Evolutionary conservation across 2,888 invertebrate species (phyloP).

Genomic region (Fabriciana adippe): DNA sequence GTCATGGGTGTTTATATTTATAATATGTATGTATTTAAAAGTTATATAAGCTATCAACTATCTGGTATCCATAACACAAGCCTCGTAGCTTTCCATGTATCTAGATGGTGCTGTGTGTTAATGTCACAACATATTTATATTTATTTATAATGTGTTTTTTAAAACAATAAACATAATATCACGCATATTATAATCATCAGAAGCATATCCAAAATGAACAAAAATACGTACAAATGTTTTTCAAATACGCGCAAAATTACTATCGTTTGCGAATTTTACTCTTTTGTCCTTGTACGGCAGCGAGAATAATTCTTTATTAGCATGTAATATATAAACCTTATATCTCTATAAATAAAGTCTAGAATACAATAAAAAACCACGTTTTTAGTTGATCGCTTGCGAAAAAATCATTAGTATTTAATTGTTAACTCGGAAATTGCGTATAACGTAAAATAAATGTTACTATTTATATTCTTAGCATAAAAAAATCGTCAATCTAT

Average conservation of each 20-base stretch:
- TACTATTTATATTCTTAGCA: not conserved
- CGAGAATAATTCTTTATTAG: not conserved
- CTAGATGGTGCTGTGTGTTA: no score
- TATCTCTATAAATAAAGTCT: not conserved
- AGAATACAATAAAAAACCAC: not conserved
- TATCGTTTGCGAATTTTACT: conserved; percentile 11
- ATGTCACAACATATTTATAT: no score
- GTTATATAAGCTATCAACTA: no score
- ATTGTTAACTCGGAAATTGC: conserved; percentile 19
- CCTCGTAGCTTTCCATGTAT: no score
- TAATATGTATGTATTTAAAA: no score
- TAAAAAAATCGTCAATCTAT: not conserved
- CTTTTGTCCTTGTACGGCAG: conserved; percentile 5
- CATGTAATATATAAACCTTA: conserved; percentile 1
- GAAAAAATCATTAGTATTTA: conserved; percentile 8
- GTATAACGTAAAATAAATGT: conserved; percentile 11
- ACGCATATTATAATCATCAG: not conserved
- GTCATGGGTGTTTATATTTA: no score
- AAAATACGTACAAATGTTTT: conserved; percentile 1
- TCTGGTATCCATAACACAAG: no score
- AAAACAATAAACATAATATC: not conserved
- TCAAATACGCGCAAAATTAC: conserved; percentile 6
- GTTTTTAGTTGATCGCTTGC: not conserved
- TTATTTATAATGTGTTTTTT: no score
- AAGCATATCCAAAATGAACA: not conserved